phyloP scores from a whole-genome alignment of 2,113 vertebrate species.

The Petrocephalus microphthalmus region DNA sequence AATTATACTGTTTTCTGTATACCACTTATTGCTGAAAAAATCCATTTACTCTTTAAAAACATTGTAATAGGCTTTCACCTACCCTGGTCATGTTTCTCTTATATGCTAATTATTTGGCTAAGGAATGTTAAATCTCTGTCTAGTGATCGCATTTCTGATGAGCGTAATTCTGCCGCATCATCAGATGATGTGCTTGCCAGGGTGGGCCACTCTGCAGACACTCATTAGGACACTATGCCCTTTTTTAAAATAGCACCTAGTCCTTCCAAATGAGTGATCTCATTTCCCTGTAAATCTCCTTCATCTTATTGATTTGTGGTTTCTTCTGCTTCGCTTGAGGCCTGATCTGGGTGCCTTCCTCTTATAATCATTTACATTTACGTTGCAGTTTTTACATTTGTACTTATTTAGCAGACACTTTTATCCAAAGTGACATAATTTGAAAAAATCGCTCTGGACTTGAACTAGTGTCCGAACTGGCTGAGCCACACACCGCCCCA shows the following conservation, averaged over 20 bases:
- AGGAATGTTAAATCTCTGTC: not conserved
- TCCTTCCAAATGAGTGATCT: not conserved
- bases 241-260: not conserved
- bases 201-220: not conserved
- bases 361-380: not conserved
- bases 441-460: not conserved
- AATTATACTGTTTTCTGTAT: not conserved
- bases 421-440: not conserved
- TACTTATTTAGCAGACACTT: too few relatives aligned
- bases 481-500: not conserved
- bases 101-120: not conserved
- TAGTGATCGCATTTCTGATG: not conserved
- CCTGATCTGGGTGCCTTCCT: not conserved
- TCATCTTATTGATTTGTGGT: not conserved
- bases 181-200: not conserved
- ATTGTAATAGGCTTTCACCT: not conserved
- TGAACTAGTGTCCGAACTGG: not conserved
- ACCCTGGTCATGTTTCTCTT: not conserved
- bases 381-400: not conserved
- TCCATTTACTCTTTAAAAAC: not conserved
- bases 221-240: not conserved
- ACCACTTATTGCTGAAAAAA: not conserved
- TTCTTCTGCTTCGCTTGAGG: not conserved
- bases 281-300: not conserved
- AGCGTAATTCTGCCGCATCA: not conserved